These are phyloP conservation scores for Macaria liturata DNA, from an alignment of 2,888 invertebrate species.

Conservation along the genomic window DNA sequence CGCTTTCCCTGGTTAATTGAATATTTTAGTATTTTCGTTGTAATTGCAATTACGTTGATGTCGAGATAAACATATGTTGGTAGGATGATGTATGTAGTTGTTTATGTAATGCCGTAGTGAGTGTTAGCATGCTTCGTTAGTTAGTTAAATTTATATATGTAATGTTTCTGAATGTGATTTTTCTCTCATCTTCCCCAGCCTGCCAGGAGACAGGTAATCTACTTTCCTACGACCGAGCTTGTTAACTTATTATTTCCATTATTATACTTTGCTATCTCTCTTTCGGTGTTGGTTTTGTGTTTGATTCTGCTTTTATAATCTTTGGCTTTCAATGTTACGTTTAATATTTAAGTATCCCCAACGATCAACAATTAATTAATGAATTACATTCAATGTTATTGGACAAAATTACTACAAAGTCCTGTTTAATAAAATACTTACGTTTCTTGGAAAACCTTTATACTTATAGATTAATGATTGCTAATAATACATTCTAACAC, in stretches of 20 bases:
- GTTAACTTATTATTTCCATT: conserved; percentile 30
- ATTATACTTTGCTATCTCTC: conserved; percentile 33
- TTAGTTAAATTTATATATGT: conserved; percentile 72
- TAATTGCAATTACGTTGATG: conserved; percentile 68
- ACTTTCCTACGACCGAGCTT: conserved; percentile 40
- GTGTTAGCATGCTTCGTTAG: conserved; percentile 70
- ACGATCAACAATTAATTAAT: too few species aligned
- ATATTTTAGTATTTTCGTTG: conserved; percentile 69
- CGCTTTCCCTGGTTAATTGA: conserved; percentile 77
- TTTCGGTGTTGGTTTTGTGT: conserved; percentile 33
- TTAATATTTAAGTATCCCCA: conserved; percentile 22
- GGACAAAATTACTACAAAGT: too few species aligned
- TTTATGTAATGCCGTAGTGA: conserved; percentile 48
- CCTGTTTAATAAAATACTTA: too few species aligned
- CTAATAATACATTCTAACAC: too few species aligned
- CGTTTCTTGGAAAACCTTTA: too few species aligned
- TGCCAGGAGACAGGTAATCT: conserved; percentile 83
- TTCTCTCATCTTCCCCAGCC: conserved; percentile 83
- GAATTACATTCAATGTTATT: too few species aligned
- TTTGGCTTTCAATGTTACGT: conserved; percentile 34
- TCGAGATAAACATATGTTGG: conserved; percentile 50
- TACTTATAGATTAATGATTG: too few species aligned
- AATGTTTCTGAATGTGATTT: conserved; percentile 82
- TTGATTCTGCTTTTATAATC: conserved; percentile 28
- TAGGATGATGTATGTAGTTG: conserved; percentile 50